Conservation (phyloP, 2,113 vertebrate genomes). For the Nestor notabilis region DNA sequence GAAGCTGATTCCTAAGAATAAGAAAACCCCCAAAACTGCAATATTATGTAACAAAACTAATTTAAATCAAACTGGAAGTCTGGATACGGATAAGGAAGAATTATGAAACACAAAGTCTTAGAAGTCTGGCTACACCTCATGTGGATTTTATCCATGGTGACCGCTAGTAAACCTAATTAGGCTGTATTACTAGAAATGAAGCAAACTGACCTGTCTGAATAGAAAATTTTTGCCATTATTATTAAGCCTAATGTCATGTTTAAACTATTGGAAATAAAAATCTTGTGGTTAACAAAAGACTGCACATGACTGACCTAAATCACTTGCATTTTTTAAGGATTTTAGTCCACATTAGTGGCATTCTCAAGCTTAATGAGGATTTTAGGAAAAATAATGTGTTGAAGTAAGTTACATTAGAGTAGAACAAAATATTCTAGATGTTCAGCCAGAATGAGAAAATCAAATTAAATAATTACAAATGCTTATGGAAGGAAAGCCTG, state of each 20-base stretch:
- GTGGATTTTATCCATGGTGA: slow-evolving; percentile 48
- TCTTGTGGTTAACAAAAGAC: neutral
- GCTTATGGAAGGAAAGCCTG: neutral
- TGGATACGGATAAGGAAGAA: neutral
- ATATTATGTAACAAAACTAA: neutral
- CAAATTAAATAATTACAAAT: slow-evolving; percentile 12
- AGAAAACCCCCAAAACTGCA: neutral
- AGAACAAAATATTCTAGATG: slow-evolving; percentile 34
- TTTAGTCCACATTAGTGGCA: slow-evolving; percentile 22
- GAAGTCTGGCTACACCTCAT: neutral
- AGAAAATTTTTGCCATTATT: neutral
- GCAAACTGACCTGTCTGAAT: neutral
- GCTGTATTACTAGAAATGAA: slow-evolving; percentile 43
- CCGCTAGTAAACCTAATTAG: slow-evolving; percentile 28
- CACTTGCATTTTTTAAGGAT: slow-evolving; percentile 36
- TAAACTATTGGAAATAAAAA: slow-evolving; percentile 57
- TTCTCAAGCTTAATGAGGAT: slow-evolving; percentile 45
- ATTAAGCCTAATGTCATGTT: neutral
- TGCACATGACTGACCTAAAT: slow-evolving; percentile 50
- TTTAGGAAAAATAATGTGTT: slow-evolving; percentile 5
- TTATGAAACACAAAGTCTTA: slow-evolving; percentile 1
- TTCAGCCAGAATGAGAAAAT: slow-evolving; percentile 20
- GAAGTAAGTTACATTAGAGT: neutral
- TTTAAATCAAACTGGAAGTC: slow-evolving; percentile 16
- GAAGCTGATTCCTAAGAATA: neutral